Percentiles rank a stretch among this genome's conserved stretches.
phyloP scores from a whole-genome alignment of 1,140 invertebrate species.

The Drosophila parvula region DNA sequence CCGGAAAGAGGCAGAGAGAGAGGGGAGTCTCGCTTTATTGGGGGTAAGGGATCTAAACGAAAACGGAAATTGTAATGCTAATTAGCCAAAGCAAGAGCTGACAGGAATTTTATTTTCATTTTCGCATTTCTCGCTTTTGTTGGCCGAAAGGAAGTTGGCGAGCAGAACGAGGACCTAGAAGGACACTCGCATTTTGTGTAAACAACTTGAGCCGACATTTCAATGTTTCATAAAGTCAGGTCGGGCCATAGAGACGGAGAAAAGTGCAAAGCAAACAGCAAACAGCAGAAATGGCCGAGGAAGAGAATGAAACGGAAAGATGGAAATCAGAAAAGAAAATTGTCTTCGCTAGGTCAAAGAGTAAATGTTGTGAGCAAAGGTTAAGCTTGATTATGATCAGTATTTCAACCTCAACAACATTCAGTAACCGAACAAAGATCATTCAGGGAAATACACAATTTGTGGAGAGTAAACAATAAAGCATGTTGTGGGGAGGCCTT shows the following conservation, averaged over 20 bases:
- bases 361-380: conserved; percentile 26
- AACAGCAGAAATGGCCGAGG: conserved; percentile 10
- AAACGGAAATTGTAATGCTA: conserved; percentile 82
- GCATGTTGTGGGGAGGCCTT: too few species aligned
- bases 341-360: conserved; percentile 25
- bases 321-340: conserved; percentile 45
- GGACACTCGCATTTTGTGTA: conserved; percentile 66
- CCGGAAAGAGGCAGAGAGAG: conserved; percentile 1
- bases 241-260: conserved; percentile 33
- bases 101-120: conserved; percentile 61
- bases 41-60: conserved; percentile 48
- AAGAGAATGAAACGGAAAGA: conserved; percentile 15
- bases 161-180: conserved; percentile 3
- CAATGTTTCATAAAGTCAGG: conserved; percentile 76
- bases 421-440: not conserved
- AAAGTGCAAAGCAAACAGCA: conserved; percentile 67
- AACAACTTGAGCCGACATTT: conserved; percentile 79
- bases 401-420: not conserved
- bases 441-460: not conserved
- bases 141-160: conserved; percentile 6
- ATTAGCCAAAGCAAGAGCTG: conserved; percentile 74
- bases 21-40: conserved; percentile 22
- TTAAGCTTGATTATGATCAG: conserved; percentile 38
- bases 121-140: conserved; percentile 22
- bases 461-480: not conserved